A percentile compares a stretch with the other conserved stretches of the same genome.
Conservation (phyloP, 2,113 vertebrate species). For the Phylloscopus whistleri region DNA sequence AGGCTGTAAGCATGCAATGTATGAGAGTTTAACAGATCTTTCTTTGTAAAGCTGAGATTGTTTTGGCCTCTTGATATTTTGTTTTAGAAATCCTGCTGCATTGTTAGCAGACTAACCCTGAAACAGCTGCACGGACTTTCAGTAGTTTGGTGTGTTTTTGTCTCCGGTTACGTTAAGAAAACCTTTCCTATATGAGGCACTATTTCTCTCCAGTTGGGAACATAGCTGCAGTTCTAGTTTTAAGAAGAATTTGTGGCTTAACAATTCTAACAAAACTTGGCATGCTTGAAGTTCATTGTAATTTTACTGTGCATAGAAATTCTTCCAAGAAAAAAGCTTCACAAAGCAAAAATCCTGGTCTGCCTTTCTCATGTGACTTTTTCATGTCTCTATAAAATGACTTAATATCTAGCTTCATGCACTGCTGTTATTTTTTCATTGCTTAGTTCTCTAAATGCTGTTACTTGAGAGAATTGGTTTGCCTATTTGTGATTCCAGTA, state of each 20-base stretch:
- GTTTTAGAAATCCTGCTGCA: constrained; percentile 24
- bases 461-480: constrained; percentile 68
- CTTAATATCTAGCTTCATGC: constrained; percentile 61
- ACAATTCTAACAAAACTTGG: constrained; percentile 66
- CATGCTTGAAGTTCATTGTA: constrained; percentile 68
- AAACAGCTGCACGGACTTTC: constrained; percentile 40
- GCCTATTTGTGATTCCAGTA: constrained; percentile 71
- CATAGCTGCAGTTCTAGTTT: constrained; percentile 66
- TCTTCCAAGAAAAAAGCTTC: constrained; percentile 63
- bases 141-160: constrained; percentile 48
- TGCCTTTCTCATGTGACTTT: constrained; percentile 65
- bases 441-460: constrained; percentile 61
- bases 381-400: constrained; percentile 60
- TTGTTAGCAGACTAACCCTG: constrained; percentile 14
- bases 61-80: neutral
- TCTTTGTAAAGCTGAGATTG: neutral
- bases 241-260: constrained; percentile 69
- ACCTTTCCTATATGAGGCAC: constrained; percentile 70
- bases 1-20: neutral
- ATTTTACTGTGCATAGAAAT: constrained; percentile 69
- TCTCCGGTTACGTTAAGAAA: constrained; percentile 27
- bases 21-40: neutral
- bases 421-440: constrained; percentile 64
- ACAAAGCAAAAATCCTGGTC: constrained; percentile 52
- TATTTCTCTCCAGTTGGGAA: constrained; percentile 66